Percentiles rank a stretch among this genome's conserved stretches.
These are phyloP conservation scores for Aphrophora alni DNA, from an alignment of 2,888 invertebrate genomes.

Conservation along the genomic window DNA sequence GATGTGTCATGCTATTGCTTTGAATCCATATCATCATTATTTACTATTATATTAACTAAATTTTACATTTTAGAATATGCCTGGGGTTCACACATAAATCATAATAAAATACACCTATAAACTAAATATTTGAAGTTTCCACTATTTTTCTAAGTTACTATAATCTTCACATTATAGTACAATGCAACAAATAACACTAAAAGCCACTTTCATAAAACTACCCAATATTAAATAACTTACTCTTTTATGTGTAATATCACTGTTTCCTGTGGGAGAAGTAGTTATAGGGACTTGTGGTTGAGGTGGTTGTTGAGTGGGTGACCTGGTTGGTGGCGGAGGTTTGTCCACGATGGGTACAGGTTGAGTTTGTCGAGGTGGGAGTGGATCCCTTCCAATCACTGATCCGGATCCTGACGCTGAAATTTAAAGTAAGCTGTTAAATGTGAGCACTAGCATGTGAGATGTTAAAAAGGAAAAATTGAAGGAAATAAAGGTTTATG, in stretches of 20 bases:
- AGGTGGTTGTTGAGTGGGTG: slow-evolving; percentile 50
- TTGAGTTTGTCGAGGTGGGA: slow-evolving; percentile 57
- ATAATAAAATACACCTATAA: no score
- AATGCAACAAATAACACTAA: not conserved
- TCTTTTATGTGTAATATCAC: slow-evolving; percentile 55
- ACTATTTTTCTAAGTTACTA: no score
- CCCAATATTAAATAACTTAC: slow-evolving; percentile 50
- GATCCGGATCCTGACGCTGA: slow-evolving; percentile 75
- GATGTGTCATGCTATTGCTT: no score
- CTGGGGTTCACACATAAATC: no score
- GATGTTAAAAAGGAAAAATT: no score
- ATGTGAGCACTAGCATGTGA: no score
- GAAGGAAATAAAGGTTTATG: no score
- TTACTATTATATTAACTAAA: no score
- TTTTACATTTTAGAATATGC: no score
- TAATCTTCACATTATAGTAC: no score
- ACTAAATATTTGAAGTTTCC: no score
- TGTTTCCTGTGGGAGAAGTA: slow-evolving; percentile 37
- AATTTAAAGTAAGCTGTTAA: slow-evolving; percentile 53
- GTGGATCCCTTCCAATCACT: slow-evolving; percentile 65
- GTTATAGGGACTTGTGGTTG: slow-evolving; percentile 34
- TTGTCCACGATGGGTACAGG: slow-evolving; percentile 54
- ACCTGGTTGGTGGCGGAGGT: slow-evolving; percentile 56
- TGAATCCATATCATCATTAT: no score
- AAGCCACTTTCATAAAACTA: slow-evolving; percentile 3